Evolutionary conservation across 2,797 vertebrate genomes (phyloP), one percentile per base, ranked within the genome.

Genomic region (Loris lydekkerianus): DNA sequence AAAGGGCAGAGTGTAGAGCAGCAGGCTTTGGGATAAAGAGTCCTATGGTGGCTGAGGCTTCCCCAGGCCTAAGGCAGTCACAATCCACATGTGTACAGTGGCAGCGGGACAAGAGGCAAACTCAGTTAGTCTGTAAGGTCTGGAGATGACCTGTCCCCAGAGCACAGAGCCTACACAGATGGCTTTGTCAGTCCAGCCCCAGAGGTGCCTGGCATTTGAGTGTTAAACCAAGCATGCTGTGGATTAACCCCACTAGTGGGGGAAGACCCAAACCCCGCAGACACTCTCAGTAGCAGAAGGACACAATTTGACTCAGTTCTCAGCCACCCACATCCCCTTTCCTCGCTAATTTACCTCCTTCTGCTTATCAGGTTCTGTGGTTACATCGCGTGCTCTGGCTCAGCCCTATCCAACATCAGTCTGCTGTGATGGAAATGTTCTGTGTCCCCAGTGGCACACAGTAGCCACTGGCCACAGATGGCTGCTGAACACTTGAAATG

Each of bases 61-160:
- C 63, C 11, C n/a, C 21, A 18, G 83, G 43, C 60, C 53, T n/a
- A 58, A 40, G 14, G 18, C 10, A 46, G 60, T 37, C 37, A 75
- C 56, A 25, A 10, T 31, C 31, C 65, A 60, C 65, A 58, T 5
- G 20, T 11, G 53, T 29, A 3, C 2, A 9, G 29, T 4, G 23
- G 4, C 70, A 0, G 0, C 0, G 0, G 84, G 46, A n/a, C 81
- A 7, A 1, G 13, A n/a, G 11, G 37, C 46, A 69, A 61, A 43
- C 2, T 15, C 10, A 21, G 37, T 77, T 25, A n/a, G 23, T 67
- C 34, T 17, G 5, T 23, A 37, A 81, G 70, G 58, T 43, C 49
- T 70, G 63, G 56, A 37, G 49, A 20, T 23, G 31, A 78, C 77
- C 76, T 37, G 6, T 23, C 56, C 61, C 23, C 23, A n/a, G 58